Conservation (phyloP, 2,888 invertebrate genomes). For the Sthenelais limicola region DNA sequence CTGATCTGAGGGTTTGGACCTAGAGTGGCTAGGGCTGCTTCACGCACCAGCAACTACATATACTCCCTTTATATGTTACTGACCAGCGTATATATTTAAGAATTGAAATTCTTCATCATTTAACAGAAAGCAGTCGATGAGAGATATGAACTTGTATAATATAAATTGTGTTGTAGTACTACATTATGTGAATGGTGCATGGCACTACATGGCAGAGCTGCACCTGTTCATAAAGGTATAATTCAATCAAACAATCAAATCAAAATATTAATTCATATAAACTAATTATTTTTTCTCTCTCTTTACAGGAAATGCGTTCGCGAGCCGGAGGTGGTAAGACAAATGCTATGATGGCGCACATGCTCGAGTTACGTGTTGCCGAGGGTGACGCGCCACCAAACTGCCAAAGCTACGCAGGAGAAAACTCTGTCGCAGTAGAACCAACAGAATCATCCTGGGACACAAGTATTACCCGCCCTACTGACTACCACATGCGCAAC, state of each 20-base stretch:
- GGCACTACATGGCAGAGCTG: too few species aligned
- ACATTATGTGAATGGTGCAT: too few species aligned
- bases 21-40: too few species aligned
- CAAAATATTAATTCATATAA: background rate
- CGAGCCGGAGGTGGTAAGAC: slow-evolving; percentile 34
- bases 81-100: too few species aligned
- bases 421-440: slow-evolving; percentile 31
- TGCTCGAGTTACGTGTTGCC: slow-evolving; percentile 29
- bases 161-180: too few species aligned
- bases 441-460: slow-evolving; percentile 37
- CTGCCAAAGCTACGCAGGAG: slow-evolving; percentile 14
- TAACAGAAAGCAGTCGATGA: too few species aligned
- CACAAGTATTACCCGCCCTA: slow-evolving; percentile 38
- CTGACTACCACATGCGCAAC: slow-evolving; percentile 50
- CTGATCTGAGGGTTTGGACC: too few species aligned
- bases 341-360: slow-evolving; percentile 34
- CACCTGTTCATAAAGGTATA: too few species aligned
- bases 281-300: background rate
- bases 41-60: too few species aligned
- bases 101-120: too few species aligned
- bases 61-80: too few species aligned
- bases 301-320: slow-evolving; percentile 23
- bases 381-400: slow-evolving; percentile 34
- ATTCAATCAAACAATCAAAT: background rate
- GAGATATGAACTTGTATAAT: too few species aligned